A percentile compares a stretch with the other conserved stretches of the same genome.
These are phyloP conservation scores for Tetragonula clypearis DNA, from an alignment of 1,140 invertebrate genomes.

Conservation along the genomic window DNA sequence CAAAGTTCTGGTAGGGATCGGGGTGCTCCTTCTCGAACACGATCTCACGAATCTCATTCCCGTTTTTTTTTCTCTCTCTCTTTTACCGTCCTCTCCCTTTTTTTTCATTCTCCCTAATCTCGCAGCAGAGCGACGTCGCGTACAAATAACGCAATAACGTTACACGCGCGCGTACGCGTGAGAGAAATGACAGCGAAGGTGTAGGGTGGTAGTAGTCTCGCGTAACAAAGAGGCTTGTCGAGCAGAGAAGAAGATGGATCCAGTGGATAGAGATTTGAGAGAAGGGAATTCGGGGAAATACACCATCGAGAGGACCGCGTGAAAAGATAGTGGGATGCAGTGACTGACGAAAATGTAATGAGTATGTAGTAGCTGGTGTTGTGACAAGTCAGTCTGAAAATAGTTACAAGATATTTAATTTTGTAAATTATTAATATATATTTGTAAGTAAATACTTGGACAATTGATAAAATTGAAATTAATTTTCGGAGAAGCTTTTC, in stretches of 20 bases:
- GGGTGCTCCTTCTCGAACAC: constrained; percentile 51
- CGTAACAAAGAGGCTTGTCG: neutral
- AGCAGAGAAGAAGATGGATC: neutral
- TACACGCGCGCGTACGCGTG: constrained; percentile 10
- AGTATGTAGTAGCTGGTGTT: too few species aligned
- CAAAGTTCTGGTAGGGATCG: constrained; percentile 62
- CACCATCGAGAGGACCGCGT: constrained; percentile 1
- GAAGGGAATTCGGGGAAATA: neutral
- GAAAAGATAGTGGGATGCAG: neutral
- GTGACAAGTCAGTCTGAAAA: too few species aligned
- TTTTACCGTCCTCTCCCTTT: neutral
- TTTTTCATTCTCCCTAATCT: constrained; percentile 45
- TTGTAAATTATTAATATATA: too few species aligned
- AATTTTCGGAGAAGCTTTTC: too few species aligned
- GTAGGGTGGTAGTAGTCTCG: neutral
- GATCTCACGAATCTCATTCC: constrained; percentile 52
- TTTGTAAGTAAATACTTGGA: too few species aligned
- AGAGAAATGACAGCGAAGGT: neutral
- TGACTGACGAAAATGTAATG: neutral
- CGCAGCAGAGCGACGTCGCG: constrained; percentile 14
- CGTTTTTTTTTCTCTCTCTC: neutral
- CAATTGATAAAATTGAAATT: too few species aligned
- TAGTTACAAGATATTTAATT: too few species aligned
- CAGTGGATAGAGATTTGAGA: neutral
- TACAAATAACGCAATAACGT: constrained; percentile 56